Base-by-base conservation (phyloP, 2,888 invertebrate genomes). In the Acrocyrtus sp. region DNA sequence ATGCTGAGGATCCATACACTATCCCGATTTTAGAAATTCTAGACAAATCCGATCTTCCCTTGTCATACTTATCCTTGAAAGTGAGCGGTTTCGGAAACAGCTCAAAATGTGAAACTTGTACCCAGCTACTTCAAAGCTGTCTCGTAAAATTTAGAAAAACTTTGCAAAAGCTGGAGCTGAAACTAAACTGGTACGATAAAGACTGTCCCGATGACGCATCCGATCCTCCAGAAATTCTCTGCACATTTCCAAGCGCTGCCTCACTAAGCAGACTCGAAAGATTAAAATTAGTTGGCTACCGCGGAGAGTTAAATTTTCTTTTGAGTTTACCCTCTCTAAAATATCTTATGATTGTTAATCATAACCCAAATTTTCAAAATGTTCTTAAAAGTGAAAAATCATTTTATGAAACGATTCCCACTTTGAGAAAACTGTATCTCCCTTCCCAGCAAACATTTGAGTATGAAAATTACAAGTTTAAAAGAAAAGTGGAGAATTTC, bases 241-340 rank as follows among this genome's bases (percentile, higher is more conserved):
- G 3, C 1, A n/a, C 24, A 6, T 69, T 69, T 48, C 56, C 54
- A 19, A 69, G 69, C 39, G 62, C 61, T 12, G 56, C 19, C 10
- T 39, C 3, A 17, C 27, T 69, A 24, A 29, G 15, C 10, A 47
- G 34, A 21, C 21, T 69, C 5, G 17, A 19, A 15, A 29, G 45
- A n/a, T 45, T 69, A 15, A 69, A 69, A 29, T 19, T 69, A 19
- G 69, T 61, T 2, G 69, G 69, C 3, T 69, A 48, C 27, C 19
- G 2, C 21, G 61, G 69, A 0, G 48, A 53, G 39, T 41, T 69
- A 2, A 51, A 62, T 22, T 69, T 61, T 22, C 26, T 69, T 0
- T 17, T 12, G 8, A 56, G 62, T 22, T 61, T 69, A 0, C 10
- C 5, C 1, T 22, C 29, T 3, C 34, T 69, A 3, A 12, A 54